Conservation (phyloP, 2,797 vertebrate species). For the Streptopelia turtur region DNA sequence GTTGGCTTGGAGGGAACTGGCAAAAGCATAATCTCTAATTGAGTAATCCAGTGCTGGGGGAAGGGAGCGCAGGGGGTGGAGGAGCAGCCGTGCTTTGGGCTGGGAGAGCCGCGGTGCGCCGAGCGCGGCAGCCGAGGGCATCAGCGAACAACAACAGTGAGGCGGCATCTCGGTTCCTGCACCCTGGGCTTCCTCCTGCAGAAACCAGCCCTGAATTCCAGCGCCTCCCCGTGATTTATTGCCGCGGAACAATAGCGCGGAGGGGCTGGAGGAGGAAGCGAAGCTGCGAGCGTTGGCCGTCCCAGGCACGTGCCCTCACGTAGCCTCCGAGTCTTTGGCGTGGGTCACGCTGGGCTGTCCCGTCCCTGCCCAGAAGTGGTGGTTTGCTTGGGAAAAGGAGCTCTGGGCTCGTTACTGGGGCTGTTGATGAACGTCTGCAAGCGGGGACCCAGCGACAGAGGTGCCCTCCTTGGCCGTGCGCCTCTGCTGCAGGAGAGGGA, state of each 20-base stretch:
- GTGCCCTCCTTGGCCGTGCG: rapidly evolving
- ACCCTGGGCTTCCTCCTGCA: neutral
- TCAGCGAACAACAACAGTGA: neutral
- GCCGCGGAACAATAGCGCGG: neutral
- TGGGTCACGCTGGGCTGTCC: neutral
- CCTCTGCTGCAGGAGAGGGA: neutral
- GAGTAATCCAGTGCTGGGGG: constrained; percentile 54
- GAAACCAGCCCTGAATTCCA: neutral
- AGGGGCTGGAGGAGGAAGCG: neutral
- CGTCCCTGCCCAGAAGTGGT: neutral
- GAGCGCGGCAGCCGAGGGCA: neutral
- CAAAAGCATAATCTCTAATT: constrained; percentile 63
- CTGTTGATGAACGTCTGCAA: neutral
- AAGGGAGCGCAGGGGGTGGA: constrained; percentile 15
- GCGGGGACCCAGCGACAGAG: rapidly evolving
- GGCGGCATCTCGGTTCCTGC: neutral
- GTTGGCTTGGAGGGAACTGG: constrained; percentile 74
- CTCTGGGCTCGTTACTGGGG: neutral
- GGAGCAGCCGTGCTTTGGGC: neutral
- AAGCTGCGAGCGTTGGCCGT: neutral
- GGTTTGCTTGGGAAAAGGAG: neutral
- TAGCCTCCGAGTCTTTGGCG: neutral
- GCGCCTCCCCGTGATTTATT: neutral
- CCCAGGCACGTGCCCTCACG: neutral
- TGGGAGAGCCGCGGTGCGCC: neutral